Conservation (phyloP, 2,113 vertebrate genomes). For the Ochotona princeps region DNA sequence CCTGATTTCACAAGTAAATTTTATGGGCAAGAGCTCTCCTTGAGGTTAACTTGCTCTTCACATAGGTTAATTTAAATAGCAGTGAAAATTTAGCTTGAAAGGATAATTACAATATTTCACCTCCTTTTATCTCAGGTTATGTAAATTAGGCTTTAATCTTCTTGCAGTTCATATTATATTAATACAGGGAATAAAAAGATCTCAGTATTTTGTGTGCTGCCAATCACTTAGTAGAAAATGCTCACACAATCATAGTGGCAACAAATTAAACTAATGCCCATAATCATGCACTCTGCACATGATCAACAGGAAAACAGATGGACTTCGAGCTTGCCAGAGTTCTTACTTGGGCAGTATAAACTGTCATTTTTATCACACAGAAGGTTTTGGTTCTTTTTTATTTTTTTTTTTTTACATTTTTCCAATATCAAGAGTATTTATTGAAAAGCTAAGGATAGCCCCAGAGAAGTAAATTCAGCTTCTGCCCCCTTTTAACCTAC, state of each 20-base stretch:
- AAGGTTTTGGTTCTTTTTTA: not conserved
- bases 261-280: slow-evolving; percentile 86
- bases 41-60: slow-evolving; percentile 91
- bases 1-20: slow-evolving; percentile 81
- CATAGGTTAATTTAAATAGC: slow-evolving; percentile 98
- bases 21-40: slow-evolving; percentile 79
- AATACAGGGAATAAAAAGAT: slow-evolving; percentile 85
- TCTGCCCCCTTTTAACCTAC: slow-evolving; percentile 69
- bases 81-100: slow-evolving; percentile 96
- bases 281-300: slow-evolving; percentile 24
- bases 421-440: slow-evolving; percentile 75
- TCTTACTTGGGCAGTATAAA: slow-evolving; percentile 61
- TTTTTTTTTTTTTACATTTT: slow-evolving; percentile 49
- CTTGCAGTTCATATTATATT: slow-evolving; percentile 87
- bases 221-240: slow-evolving; percentile 85
- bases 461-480: slow-evolving; percentile 54
- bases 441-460: slow-evolving; percentile 42
- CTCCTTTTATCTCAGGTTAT: slow-evolving; percentile 92
- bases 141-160: slow-evolving; percentile 93
- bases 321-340: slow-evolving; percentile 71
- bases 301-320: slow-evolving; percentile 74
- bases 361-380: slow-evolving; percentile 75
- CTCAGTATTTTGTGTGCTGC: slow-evolving; percentile 89
- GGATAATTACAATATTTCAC: slow-evolving; percentile 97
- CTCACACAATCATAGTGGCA: slow-evolving; percentile 81